These are phyloP conservation scores for Centropus unirufus DNA, from an alignment of 2,113 vertebrate genomes.

Conservation along the genomic window DNA sequence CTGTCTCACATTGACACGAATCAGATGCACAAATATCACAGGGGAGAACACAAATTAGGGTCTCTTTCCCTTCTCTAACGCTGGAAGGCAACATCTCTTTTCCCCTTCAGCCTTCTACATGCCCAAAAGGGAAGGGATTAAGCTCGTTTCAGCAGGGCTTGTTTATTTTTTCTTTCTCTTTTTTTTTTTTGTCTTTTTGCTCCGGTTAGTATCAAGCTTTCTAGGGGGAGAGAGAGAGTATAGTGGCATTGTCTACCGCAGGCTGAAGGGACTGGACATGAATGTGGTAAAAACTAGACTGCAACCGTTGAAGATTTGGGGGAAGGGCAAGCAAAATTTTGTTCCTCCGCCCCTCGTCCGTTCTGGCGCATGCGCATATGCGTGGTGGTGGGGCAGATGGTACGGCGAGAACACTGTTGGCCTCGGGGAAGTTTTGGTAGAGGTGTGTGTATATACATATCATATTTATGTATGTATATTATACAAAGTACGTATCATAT, in stretches of 20 bases:
- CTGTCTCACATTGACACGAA: too few species aligned
- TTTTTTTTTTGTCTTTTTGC: neutral
- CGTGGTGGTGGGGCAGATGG: neutral
- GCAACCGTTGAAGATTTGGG: neutral
- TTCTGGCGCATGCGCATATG: neutral
- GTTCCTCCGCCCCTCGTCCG: neutral
- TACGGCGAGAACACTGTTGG: neutral
- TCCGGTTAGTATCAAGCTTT: neutral
- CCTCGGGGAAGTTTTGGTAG: neutral
- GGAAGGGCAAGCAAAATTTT: neutral
- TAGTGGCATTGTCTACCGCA: neutral
- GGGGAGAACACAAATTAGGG: neutral
- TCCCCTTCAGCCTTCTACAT: neutral
- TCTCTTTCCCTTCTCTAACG: neutral
- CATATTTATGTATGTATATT: neutral
- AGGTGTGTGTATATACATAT: neutral
- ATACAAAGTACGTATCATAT: neutral
- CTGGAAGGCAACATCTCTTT: neutral
- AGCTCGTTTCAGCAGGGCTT: neutral
- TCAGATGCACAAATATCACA: too few species aligned
- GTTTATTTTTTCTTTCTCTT: neutral
- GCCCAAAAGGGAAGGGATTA: neutral
- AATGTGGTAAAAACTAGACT: neutral
- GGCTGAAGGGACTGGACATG: neutral
- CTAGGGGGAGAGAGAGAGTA: neutral